phyloP scores from a whole-genome alignment of 2,888 invertebrate species.

The Argyresthia albistria region DNA sequence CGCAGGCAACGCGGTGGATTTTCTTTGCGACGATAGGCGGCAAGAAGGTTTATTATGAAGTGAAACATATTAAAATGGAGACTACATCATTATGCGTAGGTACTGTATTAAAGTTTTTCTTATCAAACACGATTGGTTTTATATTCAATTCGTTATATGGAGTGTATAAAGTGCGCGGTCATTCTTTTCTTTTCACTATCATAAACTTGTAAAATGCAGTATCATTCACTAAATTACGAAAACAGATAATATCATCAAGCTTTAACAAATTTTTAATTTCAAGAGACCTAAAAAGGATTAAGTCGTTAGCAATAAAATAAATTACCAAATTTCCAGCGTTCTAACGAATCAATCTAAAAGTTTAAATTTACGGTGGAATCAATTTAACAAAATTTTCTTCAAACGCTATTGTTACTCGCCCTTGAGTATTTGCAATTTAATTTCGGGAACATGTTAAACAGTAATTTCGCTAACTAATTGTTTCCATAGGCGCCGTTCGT shows the following conservation, averaged over 20 bases:
- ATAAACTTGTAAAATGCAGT: too few relatives aligned
- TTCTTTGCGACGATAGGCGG: background rate
- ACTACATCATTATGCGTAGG: too few relatives aligned
- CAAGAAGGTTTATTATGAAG: too few relatives aligned
- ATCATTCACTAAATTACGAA: too few relatives aligned
- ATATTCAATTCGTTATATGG: too few relatives aligned
- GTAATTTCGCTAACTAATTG: slow-evolving; percentile 65
- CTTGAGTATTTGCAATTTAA: slow-evolving; percentile 32
- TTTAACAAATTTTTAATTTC: background rate
- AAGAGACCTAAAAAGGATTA: background rate
- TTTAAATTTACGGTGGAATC: slow-evolving; percentile 1
- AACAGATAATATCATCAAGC: too few relatives aligned
- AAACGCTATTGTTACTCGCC: too few relatives aligned
- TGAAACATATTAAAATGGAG: too few relatives aligned
- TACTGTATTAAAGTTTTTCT: background rate
- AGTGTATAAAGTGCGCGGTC: too few relatives aligned
- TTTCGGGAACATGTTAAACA: slow-evolving; percentile 51
- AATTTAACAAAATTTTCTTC: slow-evolving; percentile 1
- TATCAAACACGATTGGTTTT: too few relatives aligned
- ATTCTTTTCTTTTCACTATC: too few relatives aligned
- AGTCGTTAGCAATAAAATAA: background rate
- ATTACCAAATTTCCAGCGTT: background rate
- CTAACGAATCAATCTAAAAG: slow-evolving; percentile 1
- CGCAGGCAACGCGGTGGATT: background rate
- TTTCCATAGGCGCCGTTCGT: slow-evolving; percentile 47